These are phyloP conservation scores for Leucoma salicis DNA, from an alignment of 2,888 invertebrate species.

Conservation along the genomic window DNA sequence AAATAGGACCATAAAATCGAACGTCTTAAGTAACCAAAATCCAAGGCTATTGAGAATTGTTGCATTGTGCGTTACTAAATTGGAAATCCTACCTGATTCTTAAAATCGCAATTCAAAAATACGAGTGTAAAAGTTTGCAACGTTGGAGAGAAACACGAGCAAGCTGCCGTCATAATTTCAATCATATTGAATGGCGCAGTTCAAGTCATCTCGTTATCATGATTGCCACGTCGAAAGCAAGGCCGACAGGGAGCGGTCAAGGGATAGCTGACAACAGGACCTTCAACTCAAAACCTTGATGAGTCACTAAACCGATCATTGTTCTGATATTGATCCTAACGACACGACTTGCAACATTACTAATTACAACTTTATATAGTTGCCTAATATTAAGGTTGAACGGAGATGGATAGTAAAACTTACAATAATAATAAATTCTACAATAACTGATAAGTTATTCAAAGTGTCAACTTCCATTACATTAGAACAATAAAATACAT, in stretches of 20 bases:
- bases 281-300: slow-evolving; percentile 68
- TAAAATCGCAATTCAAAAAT: slow-evolving; percentile 6
- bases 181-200: slow-evolving; percentile 45
- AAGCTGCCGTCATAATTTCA: slow-evolving; percentile 39
- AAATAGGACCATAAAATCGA: slow-evolving; percentile 2
- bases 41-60: slow-evolving; percentile 5
- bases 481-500: too few relatives aligned
- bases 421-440: too few relatives aligned
- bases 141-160: slow-evolving; percentile 20
- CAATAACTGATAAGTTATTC: too few relatives aligned
- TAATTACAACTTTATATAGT: slow-evolving; percentile 62
- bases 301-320: slow-evolving; percentile 61
- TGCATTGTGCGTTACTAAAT: background rate
- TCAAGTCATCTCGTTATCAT: slow-evolving; percentile 53
- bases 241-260: slow-evolving; percentile 73
- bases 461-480: too few relatives aligned
- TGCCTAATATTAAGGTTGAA: slow-evolving; percentile 42
- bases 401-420: background rate
- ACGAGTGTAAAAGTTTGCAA: slow-evolving; percentile 4
- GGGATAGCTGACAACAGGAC: slow-evolving; percentile 56
- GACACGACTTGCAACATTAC: slow-evolving; percentile 55
- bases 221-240: slow-evolving; percentile 70
- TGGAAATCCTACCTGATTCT: slow-evolving; percentile 5
- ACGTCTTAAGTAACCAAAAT: background rate
- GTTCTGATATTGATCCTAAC: slow-evolving; percentile 66